phyloP scores from a whole-genome alignment of 92 coral and sea anemone species.

The Phenganax stokvisi region DNA sequence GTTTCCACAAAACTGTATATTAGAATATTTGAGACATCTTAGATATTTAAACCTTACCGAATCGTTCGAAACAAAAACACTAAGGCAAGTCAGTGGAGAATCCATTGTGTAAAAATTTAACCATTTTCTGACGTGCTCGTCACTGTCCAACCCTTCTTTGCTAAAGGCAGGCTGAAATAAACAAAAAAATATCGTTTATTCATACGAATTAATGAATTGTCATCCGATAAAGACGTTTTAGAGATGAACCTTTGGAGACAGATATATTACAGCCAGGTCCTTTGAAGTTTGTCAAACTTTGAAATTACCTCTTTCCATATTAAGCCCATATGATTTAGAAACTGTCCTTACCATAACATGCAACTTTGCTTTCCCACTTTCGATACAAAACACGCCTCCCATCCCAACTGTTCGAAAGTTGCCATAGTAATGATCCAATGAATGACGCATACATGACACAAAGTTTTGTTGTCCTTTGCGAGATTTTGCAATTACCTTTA shows the following conservation, averaged over 20 bases:
- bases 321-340: neutral
- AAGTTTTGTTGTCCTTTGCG: slow-evolving; percentile 79
- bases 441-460: slow-evolving; percentile 73
- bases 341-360: slow-evolving; percentile 73
- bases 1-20: too few species aligned
- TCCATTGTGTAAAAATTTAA: slow-evolving; percentile 82
- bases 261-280: too few species aligned
- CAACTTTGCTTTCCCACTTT: slow-evolving; percentile 85
- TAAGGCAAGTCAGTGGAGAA: slow-evolving; percentile 81
- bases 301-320: neutral
- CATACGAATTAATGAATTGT: neutral
- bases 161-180: slow-evolving; percentile 67
- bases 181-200: slow-evolving; percentile 1
- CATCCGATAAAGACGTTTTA: neutral
- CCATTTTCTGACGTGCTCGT: slow-evolving; percentile 78
- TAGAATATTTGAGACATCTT: neutral
- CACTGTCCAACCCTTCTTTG: slow-evolving; percentile 61
- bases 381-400: slow-evolving; percentile 87
- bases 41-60: slow-evolving; percentile 53
- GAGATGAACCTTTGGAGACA: too few species aligned
- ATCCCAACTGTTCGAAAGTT: slow-evolving; percentile 67
- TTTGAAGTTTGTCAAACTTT: too few species aligned
- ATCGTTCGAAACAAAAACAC: slow-evolving; percentile 85
- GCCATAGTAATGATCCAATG: slow-evolving; percentile 75
- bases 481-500: slow-evolving; percentile 67